phyloP scores from a whole-genome alignment of 2,888 invertebrate genomes.

The Synanthedon formicaeformis region DNA sequence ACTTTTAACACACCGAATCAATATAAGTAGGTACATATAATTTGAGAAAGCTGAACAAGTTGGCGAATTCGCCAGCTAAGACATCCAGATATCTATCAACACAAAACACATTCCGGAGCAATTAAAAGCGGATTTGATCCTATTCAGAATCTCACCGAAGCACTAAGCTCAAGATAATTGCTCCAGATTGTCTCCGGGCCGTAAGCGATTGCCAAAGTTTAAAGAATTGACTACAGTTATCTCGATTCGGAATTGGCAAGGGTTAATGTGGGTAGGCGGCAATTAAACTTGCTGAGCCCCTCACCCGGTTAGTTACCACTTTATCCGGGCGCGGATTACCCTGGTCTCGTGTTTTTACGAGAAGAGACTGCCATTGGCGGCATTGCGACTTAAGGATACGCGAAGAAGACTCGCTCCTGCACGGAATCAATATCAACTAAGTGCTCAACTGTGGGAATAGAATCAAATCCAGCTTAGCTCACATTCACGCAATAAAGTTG shows the following conservation, averaged over 20 bases:
- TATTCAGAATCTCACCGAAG: slow-evolving; percentile 21
- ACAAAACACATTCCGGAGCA: slow-evolving; percentile 12
- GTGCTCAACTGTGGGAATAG: no score
- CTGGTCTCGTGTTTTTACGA: not conserved
- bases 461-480: no score
- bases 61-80: not conserved
- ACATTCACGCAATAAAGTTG: no score
- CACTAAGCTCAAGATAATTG: slow-evolving; percentile 59
- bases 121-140: slow-evolving; percentile 34
- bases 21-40: no score
- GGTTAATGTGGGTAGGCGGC: slow-evolving; percentile 55
- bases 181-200: slow-evolving; percentile 44
- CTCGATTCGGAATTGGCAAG: slow-evolving; percentile 45
- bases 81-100: not conserved
- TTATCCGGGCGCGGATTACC: not conserved
- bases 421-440: no score
- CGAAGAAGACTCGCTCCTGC: no score
- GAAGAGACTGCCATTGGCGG: no score
- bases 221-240: slow-evolving; percentile 59
- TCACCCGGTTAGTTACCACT: not conserved
- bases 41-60: no score
- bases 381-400: no score
- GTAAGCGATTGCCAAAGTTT: slow-evolving; percentile 46
- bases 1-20: no score
- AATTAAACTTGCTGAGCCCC: slow-evolving; percentile 59